Evolutionary conservation across 2,888 invertebrate species (phyloP).

Genomic region (Orchesellides sinensis): DNA sequence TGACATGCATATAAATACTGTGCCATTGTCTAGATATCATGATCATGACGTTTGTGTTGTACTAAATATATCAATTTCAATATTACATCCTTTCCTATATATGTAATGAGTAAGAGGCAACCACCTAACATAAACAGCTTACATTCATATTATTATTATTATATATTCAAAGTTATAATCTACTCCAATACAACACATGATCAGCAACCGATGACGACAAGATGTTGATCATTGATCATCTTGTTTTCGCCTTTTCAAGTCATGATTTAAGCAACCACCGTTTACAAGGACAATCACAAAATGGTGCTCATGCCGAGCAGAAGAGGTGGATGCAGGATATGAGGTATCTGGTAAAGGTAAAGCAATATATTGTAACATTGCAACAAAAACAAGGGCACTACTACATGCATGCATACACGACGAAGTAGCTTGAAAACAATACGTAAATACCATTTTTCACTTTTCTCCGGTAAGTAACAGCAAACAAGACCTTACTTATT

Average conservation of each 20-base stretch:
- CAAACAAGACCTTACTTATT: no score
- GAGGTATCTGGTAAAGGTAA: no score
- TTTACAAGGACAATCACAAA: slow-evolving; percentile 16
- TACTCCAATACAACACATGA: not conserved
- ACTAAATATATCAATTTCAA: not conserved
- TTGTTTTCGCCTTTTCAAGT: not conserved
- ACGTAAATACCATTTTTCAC: no score
- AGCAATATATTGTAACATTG: no score
- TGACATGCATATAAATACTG: not conserved
- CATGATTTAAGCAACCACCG: not conserved
- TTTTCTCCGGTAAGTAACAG: no score
- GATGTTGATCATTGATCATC: slow-evolving; percentile 3
- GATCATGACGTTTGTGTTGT: not conserved
- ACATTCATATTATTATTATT: not conserved
- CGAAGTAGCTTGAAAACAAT: no score
- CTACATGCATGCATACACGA: no score
- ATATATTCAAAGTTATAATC: not conserved
- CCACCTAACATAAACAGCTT: not conserved
- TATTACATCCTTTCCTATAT: not conserved
- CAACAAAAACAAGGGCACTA: no score
- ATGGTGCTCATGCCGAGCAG: not conserved
- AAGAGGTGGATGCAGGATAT: no score
- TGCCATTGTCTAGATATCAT: not conserved
- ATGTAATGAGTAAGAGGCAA: no score
- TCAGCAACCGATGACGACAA: not conserved